Conservation (phyloP, 2,888 invertebrate species). For the Matsumyia berberina region DNA sequence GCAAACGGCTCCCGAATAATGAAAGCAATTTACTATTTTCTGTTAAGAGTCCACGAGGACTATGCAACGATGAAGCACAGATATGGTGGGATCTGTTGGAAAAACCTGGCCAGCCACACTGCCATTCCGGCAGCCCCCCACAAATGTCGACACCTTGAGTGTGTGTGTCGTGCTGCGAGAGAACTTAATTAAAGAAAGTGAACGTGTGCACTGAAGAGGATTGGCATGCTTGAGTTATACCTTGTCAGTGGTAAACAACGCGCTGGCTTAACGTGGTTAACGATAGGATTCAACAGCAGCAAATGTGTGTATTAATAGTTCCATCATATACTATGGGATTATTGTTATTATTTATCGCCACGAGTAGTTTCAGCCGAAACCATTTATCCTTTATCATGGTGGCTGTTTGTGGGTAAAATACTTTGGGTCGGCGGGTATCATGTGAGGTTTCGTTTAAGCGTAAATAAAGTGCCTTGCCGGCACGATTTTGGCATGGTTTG, state of each 20-base stretch:
- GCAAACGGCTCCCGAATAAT: constrained; percentile 24
- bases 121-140: not conserved
- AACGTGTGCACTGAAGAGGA: constrained; percentile 12
- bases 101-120: not conserved
- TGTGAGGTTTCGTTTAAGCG: too few species aligned
- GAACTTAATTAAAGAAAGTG: constrained; percentile 43
- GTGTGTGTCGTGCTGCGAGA: not conserved
- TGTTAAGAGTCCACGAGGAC: constrained; percentile 13
- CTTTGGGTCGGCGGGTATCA: too few species aligned
- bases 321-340: not conserved
- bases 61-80: constrained; percentile 3
- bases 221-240: constrained; percentile 25
- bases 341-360: not conserved
- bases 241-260: constrained; percentile 21
- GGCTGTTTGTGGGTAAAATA: too few species aligned
- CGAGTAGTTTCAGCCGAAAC: too few species aligned
- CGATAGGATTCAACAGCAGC: not conserved
- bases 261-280: constrained; percentile 11
- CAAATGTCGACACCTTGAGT: not conserved
- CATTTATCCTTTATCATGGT: too few species aligned
- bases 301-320: constrained; percentile 1
- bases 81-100: constrained; percentile 1
- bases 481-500: too few species aligned
- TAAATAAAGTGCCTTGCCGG: too few species aligned
- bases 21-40: constrained; percentile 43